A percentile compares a stretch with the other conserved stretches of the same genome.
Conservation (phyloP, 2,113 vertebrate genomes). For the Erinaceus europaeus region DNA sequence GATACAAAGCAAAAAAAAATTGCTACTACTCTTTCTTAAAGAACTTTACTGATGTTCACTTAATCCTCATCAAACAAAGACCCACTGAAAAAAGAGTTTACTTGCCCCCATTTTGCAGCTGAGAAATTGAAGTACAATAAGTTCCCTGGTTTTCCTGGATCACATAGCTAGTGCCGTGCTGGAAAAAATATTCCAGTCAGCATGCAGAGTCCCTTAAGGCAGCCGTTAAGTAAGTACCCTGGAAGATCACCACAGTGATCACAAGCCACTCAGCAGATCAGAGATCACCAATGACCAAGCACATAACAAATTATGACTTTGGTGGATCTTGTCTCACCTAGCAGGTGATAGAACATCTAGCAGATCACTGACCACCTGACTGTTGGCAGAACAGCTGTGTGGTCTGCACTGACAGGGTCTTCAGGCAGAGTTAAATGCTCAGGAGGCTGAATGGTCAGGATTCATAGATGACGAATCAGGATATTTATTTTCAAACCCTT, state of each 20-base stretch:
- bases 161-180: rapidly evolving
- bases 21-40: not conserved
- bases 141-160: not conserved
- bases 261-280: too few relatives aligned
- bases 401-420: not conserved
- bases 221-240: not conserved
- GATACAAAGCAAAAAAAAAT: too few relatives aligned
- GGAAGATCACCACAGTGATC: not conserved
- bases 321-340: too few relatives aligned
- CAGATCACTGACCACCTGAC: too few relatives aligned
- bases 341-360: not conserved
- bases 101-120: not conserved
- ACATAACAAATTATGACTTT: not conserved
- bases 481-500: not conserved
- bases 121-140: rapidly evolving
- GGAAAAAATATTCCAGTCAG: not conserved
- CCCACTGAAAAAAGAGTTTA: not conserved
- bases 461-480: too few relatives aligned
- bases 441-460: rapidly evolving
- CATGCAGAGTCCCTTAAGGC: rapidly evolving
- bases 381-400: too few relatives aligned
- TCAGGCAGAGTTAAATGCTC: not conserved
- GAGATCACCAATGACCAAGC: too few relatives aligned
- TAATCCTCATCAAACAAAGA: not conserved
- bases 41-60: not conserved